These are phyloP conservation scores for Ctenodactylus gundi DNA, from an alignment of 2,113 vertebrate genomes.

Conservation along the genomic window DNA sequence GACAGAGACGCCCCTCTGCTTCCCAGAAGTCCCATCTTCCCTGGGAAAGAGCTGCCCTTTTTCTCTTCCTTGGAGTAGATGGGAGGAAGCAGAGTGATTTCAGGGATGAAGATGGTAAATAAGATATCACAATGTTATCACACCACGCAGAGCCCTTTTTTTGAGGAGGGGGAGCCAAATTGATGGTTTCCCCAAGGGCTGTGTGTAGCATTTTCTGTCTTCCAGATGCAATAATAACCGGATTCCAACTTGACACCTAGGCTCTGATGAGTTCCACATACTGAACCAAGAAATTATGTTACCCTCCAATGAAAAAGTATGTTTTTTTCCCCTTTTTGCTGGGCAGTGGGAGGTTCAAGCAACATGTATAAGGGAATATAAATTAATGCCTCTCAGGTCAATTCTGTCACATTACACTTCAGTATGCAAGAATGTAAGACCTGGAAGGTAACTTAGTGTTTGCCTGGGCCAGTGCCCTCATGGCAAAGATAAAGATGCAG, in stretches of 20 bases:
- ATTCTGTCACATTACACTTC: not conserved
- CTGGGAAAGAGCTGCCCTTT: not conserved
- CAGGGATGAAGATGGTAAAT: conserved; percentile 60
- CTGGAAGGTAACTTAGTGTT: not conserved
- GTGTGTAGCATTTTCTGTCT: conserved; percentile 54
- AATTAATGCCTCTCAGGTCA: not conserved
- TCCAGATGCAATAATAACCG: conserved; percentile 55
- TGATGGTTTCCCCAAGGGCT: conserved; percentile 53
- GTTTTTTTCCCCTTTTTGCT: not conserved
- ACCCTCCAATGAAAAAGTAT: not conserved
- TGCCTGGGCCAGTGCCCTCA: not conserved
- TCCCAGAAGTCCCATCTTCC: not conserved
- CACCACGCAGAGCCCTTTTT: not conserved
- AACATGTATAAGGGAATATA: not conserved
- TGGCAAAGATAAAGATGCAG: not conserved
- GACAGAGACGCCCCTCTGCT: not conserved
- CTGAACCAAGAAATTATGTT: conserved; percentile 47
- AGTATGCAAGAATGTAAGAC: not conserved
- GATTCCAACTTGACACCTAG: conserved; percentile 51
- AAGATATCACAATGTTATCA: conserved; percentile 67
- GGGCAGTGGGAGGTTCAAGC: not conserved
- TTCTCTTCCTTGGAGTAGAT: not conserved
- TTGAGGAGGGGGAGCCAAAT: not conserved
- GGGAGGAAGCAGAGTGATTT: conserved; percentile 37
- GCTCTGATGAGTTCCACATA: conserved; percentile 50